Conservation (phyloP, 2,797 vertebrate species). For the Melanotaenia pygmaea region DNA sequence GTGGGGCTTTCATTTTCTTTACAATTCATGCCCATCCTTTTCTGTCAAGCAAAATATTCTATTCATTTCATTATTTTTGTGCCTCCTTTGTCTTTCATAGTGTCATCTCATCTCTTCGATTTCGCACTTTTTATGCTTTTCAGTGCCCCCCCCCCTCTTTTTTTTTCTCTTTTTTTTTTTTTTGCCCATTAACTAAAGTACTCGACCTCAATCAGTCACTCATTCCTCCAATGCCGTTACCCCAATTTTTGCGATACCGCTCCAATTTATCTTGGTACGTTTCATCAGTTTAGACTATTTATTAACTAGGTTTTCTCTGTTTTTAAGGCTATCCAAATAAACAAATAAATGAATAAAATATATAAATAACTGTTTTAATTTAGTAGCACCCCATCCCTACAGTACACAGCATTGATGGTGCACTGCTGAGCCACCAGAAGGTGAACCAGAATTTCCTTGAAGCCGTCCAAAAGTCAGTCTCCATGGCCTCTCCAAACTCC, state of each 20-base stretch:
- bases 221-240: constrained; percentile 1
- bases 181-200: constrained; percentile 21
- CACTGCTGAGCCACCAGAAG: no score
- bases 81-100: constrained; percentile 31
- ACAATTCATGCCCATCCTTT: constrained; percentile 31
- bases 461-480: no score
- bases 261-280: not conserved
- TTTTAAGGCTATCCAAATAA: not conserved
- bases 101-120: constrained; percentile 38
- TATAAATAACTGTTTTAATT: no score
- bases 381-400: no score
- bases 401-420: no score
- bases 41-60: constrained; percentile 38
- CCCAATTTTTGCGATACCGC: constrained; percentile 3
- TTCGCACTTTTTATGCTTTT: constrained; percentile 19
- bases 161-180: not conserved
- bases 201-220: constrained; percentile 30
- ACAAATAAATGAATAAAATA: not conserved
- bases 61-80: constrained; percentile 52
- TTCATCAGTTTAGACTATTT: not conserved
- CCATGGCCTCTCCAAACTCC: no score
- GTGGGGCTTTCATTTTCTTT: constrained; percentile 53
- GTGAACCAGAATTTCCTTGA: no score
- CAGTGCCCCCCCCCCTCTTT: not conserved
- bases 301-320: not conserved